phyloP scores from a whole-genome alignment of 1,140 invertebrate species.

The Formica exsecta region DNA sequence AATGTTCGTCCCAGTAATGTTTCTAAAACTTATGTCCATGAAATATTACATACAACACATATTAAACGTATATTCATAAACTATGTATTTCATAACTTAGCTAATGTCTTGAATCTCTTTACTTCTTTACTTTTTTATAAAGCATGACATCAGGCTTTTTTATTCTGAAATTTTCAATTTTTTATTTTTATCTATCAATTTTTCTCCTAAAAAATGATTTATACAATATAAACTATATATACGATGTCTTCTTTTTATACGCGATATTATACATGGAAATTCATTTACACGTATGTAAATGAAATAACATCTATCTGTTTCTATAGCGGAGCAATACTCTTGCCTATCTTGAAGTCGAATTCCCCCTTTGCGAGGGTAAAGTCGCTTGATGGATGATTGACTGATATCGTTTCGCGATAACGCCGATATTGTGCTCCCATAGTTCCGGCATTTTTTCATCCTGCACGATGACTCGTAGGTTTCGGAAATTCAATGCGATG shows the following conservation, averaged over 20 bases:
- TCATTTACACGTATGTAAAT: conserved; percentile 11
- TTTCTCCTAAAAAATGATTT: background rate
- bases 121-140: background rate
- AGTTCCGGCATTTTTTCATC: conserved; percentile 34
- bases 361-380: conserved; percentile 15
- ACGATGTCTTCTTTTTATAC: background rate
- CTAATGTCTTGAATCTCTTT: background rate
- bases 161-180: background rate
- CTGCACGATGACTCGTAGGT: conserved; percentile 38
- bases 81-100: background rate
- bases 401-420: conserved; percentile 60
- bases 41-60: conserved; percentile 56
- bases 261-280: background rate
- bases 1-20: conserved; percentile 47
- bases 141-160: background rate
- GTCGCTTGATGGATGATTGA: conserved; percentile 53
- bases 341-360: background rate
- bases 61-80: conserved; percentile 14
- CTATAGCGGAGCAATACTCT: conserved; percentile 1
- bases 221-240: background rate
- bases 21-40: conserved; percentile 41
- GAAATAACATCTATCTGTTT: conserved; percentile 21
- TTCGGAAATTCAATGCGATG: conserved; percentile 43
- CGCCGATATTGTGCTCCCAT: conserved; percentile 39
- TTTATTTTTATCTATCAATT: conserved; percentile 5